Evolutionary conservation across 2,888 invertebrate species (phyloP).

Genomic region (Automeris io): DNA sequence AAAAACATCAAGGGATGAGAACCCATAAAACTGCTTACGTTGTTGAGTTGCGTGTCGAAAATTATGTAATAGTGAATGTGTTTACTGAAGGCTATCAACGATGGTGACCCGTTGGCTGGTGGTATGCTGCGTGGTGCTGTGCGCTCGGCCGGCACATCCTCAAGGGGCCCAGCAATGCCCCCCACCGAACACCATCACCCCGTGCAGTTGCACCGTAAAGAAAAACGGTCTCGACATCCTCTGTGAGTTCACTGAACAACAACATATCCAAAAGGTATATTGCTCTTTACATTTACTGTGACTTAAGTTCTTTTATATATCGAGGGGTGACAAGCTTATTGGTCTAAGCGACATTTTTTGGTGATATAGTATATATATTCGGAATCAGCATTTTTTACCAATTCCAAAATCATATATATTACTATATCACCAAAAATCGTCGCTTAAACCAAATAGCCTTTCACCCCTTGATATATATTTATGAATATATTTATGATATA

Average conservation of each 20-base stretch:
- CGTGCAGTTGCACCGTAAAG: constrained; percentile 90
- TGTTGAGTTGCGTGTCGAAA: too few species aligned
- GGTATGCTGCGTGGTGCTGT: constrained; percentile 73
- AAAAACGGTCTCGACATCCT: constrained; percentile 92
- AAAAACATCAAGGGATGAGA: too few species aligned
- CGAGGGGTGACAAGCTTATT: too few species aligned
- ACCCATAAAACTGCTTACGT: too few species aligned
- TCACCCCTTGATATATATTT: too few species aligned
- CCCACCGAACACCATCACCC: constrained; percentile 82
- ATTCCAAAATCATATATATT: too few species aligned
- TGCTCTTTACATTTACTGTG: not conserved
- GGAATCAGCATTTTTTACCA: too few species aligned
- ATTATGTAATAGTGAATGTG: not conserved
- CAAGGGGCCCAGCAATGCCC: constrained; percentile 85
- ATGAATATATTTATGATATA: too few species aligned
- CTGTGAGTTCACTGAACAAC: constrained; percentile 90
- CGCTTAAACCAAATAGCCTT: too few species aligned
- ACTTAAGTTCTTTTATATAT: not conserved
- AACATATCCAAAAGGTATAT: constrained; percentile 80
- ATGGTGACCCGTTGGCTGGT: constrained; percentile 73
- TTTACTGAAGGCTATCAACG: constrained; percentile 42
- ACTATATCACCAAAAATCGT: too few species aligned
- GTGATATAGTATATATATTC: too few species aligned
- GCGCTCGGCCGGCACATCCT: constrained; percentile 64
- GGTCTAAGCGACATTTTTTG: too few species aligned